phyloP scores from a whole-genome alignment of 2,888 invertebrate genomes.

The Euplagia quadripunctaria region DNA sequence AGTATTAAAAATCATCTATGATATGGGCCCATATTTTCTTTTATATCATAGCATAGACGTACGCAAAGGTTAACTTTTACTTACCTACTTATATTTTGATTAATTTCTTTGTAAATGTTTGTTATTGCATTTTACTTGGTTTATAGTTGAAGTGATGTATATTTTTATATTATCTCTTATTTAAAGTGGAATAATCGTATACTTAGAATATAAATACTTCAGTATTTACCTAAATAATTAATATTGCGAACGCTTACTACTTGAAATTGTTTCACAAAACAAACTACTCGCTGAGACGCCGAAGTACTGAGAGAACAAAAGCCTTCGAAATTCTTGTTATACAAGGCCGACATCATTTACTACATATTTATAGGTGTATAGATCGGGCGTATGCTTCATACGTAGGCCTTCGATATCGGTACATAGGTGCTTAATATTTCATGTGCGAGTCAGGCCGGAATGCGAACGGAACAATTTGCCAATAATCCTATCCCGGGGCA shows the following conservation, averaged over 20 bases:
- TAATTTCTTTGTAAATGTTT: too few species aligned
- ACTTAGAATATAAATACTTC: background rate
- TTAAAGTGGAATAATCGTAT: background rate
- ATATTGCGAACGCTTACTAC: background rate
- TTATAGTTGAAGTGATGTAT: too few species aligned
- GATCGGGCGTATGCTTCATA: constrained; percentile 28
- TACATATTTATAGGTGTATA: constrained; percentile 44
- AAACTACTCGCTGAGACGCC: background rate
- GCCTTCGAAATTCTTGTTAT: constrained; percentile 28
- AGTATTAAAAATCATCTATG: too few species aligned
- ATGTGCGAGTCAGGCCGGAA: constrained; percentile 77
- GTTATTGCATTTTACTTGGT: too few species aligned
- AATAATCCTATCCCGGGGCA: constrained; percentile 83
- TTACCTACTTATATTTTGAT: too few species aligned
- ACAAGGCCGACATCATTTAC: constrained; percentile 42
- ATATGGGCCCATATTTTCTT: too few species aligned
- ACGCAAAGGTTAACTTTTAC: too few species aligned
- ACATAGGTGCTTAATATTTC: constrained; percentile 82
- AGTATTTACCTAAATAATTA: background rate
- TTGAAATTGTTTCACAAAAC: background rate
- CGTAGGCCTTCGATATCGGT: constrained; percentile 53
- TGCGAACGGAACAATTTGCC: constrained; percentile 85
- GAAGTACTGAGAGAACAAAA: constrained; percentile 33
- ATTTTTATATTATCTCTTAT: too few species aligned
- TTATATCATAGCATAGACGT: too few species aligned